Percentiles rank a stretch among this genome's conserved stretches.
Evolutionary conservation across 2,888 invertebrate species (phyloP).

Genomic region (Leucophenga montana): DNA sequence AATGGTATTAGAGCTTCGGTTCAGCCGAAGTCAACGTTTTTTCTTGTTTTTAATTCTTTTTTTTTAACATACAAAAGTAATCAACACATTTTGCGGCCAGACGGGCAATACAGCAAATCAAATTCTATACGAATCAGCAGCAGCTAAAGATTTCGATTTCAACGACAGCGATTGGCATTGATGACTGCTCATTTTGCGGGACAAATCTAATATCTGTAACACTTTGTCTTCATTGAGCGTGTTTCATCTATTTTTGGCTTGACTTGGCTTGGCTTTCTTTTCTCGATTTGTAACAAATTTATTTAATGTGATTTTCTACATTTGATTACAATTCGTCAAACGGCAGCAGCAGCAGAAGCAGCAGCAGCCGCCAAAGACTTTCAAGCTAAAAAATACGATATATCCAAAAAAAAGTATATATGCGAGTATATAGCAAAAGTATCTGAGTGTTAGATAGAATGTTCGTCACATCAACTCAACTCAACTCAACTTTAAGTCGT

Average conservation of each 20-base stretch:
- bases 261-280: not conserved
- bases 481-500: not conserved
- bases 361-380: not conserved
- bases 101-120: too few relatives aligned
- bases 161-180: constrained; percentile 4
- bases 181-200: constrained; percentile 20
- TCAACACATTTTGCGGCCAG: not conserved
- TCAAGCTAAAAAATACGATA: not conserved
- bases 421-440: not conserved
- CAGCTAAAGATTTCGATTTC: not conserved
- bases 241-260: constrained; percentile 2
- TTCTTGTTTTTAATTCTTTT: too few relatives aligned
- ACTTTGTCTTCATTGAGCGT: constrained; percentile 9
- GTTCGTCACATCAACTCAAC: not conserved
- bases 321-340: constrained; percentile 28
- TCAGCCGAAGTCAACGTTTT: too few relatives aligned
- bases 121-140: too few relatives aligned
- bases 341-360: not conserved
- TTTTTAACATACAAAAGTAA: not conserved
- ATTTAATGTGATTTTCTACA: constrained; percentile 27
- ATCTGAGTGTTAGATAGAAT: not conserved
- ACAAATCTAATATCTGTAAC: constrained; percentile 23
- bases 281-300: constrained; percentile 25
- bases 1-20: too few relatives aligned
- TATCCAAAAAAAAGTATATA: not conserved